Evolutionary conservation across 1,140 invertebrate genomes (phyloP).

Genomic region (Formica selysi): DNA sequence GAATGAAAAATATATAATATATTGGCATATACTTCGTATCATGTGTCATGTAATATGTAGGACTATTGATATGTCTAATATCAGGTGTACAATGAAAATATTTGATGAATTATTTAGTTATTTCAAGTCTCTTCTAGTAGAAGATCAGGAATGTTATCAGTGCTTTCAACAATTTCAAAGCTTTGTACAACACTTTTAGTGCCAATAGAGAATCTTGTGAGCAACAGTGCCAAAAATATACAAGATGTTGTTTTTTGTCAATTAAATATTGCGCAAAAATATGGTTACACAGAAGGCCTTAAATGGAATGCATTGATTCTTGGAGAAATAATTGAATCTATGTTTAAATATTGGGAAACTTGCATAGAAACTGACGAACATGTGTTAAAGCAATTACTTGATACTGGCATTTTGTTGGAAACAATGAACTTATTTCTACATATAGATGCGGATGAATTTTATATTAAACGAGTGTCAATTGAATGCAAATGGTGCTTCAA

Average conservation of each 20-base stretch:
- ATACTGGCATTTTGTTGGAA: slow-evolving; percentile 52
- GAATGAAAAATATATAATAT: slow-evolving; percentile 27
- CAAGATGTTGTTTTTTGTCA: slow-evolving; percentile 44
- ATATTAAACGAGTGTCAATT: slow-evolving; percentile 33
- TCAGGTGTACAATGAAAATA: neutral
- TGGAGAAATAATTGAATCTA: slow-evolving; percentile 54
- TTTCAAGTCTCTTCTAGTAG: slow-evolving; percentile 52
- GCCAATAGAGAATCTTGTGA: slow-evolving; percentile 56
- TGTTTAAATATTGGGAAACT: slow-evolving; percentile 74
- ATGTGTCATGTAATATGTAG: slow-evolving; percentile 8
- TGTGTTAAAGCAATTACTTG: slow-evolving; percentile 24
- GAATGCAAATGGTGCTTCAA: slow-evolving; percentile 64
- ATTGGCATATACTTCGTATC: slow-evolving; percentile 1
- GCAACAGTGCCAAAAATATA: slow-evolving; percentile 27
- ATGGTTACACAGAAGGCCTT: slow-evolving; percentile 53
- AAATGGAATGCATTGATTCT: slow-evolving; percentile 47
- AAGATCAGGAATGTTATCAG: slow-evolving; percentile 66
- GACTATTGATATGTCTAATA: neutral
- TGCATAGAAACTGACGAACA: slow-evolving; percentile 35
- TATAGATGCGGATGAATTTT: slow-evolving; percentile 43
- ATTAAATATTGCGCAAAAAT: slow-evolving; percentile 49
- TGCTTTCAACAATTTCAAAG: slow-evolving; percentile 71
- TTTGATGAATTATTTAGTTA: slow-evolving; percentile 27
- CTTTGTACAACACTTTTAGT: slow-evolving; percentile 58
- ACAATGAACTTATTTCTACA: slow-evolving; percentile 54